phyloP scores from a whole-genome alignment of 2,888 invertebrate genomes.

The Diogma glabrata region DNA sequence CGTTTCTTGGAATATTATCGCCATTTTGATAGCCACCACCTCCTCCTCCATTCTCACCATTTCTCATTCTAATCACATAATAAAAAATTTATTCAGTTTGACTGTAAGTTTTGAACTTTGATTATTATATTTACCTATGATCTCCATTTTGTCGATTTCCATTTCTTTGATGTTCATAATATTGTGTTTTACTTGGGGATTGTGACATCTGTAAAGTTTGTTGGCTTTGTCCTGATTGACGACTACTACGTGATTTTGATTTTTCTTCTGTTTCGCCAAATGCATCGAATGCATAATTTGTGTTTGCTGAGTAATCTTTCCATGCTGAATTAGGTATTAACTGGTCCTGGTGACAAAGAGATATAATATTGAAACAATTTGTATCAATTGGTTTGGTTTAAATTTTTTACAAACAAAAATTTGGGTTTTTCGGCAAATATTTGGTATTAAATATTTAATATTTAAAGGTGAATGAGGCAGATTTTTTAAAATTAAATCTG shows the following conservation, averaged over 20 bases:
- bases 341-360: conserved; percentile 51
- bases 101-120: background rate
- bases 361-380: background rate
- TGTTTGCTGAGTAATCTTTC: conserved; percentile 79
- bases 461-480: too few relatives aligned
- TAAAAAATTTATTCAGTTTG: background rate
- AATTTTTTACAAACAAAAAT: background rate
- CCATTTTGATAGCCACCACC: conserved; percentile 25
- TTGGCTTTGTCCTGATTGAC: conserved; percentile 26
- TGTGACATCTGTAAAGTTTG: conserved; percentile 37
- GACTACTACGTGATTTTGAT: conserved; percentile 25
- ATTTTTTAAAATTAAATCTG: too few relatives aligned
- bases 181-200: conserved; percentile 33
- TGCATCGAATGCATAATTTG: conserved; percentile 83
- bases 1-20: conserved; percentile 13
- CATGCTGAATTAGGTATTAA: conserved; percentile 74
- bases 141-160: conserved; percentile 16
- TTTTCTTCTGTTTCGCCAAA: conserved; percentile 73
- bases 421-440: background rate
- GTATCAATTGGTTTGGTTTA: background rate
- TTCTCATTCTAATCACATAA: background rate
- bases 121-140: conserved; percentile 10
- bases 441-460: background rate
- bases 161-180: conserved; percentile 18
- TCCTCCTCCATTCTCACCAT: background rate